Base-by-base conservation (phyloP, 2,888 invertebrate species). In the Sipha maydis region DNA sequence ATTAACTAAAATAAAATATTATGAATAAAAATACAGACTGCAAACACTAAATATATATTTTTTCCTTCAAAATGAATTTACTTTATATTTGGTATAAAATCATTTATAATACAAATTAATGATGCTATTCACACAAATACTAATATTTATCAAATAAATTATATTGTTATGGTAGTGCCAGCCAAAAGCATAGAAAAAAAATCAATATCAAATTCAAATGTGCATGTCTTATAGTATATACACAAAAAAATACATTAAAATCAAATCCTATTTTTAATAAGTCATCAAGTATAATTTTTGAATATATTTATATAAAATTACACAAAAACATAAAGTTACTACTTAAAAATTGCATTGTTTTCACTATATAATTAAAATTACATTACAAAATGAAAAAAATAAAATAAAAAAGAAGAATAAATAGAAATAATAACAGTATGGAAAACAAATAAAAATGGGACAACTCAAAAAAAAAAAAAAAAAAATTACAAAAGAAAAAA, bases 141-240 rank as follows among this genome's bases (percentile, higher is more conserved):
- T 73, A 83, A 76, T 17, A 56, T n/a, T 75, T 41, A 61, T 76
- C n/a, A 80, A 88, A 82, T 75, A 48, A 75, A 67, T 73, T 9
- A 28, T 38, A 73, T 54, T 88, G 67, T 88, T 82, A 82, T 88
- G 88, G 80, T 88, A 82, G 88, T 88, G 82, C 19, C 31, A 48
- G 48, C 48, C 80, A 88, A 48, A 75, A 82, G n/a, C n/a, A n/a
- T n/a, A 82, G 82, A 79, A 67, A 82, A 75, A 73, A 56, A 54
- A 56, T 88, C 41, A 75, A 88, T 75, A 17, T 75, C 28, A 73
- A 88, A 73, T 88, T 61, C 67, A 88, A 75, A 88, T 38, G 88
- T 88, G 88, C 88, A 76, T n/a, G 67, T 61, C 75, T 9, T 56
- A 41, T 17, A 80, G 19, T 61, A 17, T 88, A 88, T 71, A 56